phyloP scores from a whole-genome alignment of 2,797 vertebrate species.

The Acrocephalus scirpaceus region DNA sequence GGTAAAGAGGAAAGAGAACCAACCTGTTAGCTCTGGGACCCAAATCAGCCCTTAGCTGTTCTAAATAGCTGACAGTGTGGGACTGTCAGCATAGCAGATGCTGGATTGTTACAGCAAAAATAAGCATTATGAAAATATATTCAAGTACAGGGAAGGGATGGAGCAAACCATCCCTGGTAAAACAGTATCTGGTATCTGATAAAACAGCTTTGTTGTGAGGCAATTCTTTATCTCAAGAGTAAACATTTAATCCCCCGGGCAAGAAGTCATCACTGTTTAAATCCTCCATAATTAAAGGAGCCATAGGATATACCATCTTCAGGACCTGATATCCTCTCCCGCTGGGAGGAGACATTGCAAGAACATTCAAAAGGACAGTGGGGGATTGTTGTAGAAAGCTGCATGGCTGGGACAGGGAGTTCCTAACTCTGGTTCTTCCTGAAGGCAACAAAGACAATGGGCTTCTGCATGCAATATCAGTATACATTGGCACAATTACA shows the following conservation, averaged over 20 bases:
- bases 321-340: not conserved
- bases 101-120: conserved; percentile 7
- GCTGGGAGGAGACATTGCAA: not conserved
- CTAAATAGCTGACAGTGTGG: not conserved
- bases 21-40: not conserved
- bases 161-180: not conserved
- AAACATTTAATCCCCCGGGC: not conserved
- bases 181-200: not conserved
- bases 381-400: not conserved
- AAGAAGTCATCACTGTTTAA: not conserved
- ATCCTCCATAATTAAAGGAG: not conserved
- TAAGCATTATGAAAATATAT: not conserved
- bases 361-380: not conserved
- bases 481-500: not conserved
- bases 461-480: not conserved
- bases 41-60: not conserved
- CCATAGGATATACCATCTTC: not conserved
- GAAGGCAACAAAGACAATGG: not conserved
- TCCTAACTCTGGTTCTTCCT: not conserved
- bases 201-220: not conserved
- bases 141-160: not conserved
- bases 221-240: not conserved
- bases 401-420: not conserved
- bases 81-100: not conserved
- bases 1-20: not conserved